Percentiles rank a stretch among this genome's conserved stretches.
phyloP scores from a whole-genome alignment of 2,888 invertebrate species.

The Bursaphelenchus okinawaensis region DNA sequence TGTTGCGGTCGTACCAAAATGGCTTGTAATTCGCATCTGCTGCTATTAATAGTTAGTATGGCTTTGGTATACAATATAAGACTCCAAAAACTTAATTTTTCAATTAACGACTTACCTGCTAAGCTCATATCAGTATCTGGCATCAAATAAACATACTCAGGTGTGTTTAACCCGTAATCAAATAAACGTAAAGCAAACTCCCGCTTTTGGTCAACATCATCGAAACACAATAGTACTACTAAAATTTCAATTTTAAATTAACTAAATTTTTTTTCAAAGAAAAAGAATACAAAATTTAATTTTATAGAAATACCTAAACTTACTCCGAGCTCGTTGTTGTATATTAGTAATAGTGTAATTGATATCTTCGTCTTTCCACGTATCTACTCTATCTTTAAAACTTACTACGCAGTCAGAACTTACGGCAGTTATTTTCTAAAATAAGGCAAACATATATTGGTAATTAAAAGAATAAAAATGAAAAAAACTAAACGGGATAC shows the following conservation, averaged over 20 bases:
- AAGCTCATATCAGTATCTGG: conserved; percentile 26
- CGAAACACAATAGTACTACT: conserved; percentile 35
- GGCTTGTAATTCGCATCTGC: conserved; percentile 11
- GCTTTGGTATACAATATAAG: too few relatives aligned
- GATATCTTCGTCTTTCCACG: conserved; percentile 22
- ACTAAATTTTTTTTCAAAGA: neutral
- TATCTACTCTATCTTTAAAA: conserved; percentile 13
- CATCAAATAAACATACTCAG: conserved; percentile 30
- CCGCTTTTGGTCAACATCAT: conserved; percentile 22
- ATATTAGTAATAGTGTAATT: conserved; percentile 23
- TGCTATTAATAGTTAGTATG: too few relatives aligned
- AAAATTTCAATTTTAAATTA: conserved; percentile 7
- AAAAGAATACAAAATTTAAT: neutral
- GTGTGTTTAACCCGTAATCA: conserved; percentile 24
- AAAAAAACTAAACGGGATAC: conserved; percentile 6
- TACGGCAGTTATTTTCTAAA: conserved; percentile 1
- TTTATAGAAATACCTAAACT: neutral
- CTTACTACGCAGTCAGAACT: conserved; percentile 12
- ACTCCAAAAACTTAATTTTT: neutral
- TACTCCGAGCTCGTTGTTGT: conserved; percentile 19
- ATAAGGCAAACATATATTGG: neutral
- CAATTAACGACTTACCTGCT: conserved; percentile 13
- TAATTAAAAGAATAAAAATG: neutral
- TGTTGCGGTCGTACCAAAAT: conserved; percentile 25
- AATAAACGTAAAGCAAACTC: conserved; percentile 24